These are phyloP conservation scores for Salvelinus namaycush DNA, from an alignment of 2,113 vertebrate species.

Conservation along the genomic window DNA sequence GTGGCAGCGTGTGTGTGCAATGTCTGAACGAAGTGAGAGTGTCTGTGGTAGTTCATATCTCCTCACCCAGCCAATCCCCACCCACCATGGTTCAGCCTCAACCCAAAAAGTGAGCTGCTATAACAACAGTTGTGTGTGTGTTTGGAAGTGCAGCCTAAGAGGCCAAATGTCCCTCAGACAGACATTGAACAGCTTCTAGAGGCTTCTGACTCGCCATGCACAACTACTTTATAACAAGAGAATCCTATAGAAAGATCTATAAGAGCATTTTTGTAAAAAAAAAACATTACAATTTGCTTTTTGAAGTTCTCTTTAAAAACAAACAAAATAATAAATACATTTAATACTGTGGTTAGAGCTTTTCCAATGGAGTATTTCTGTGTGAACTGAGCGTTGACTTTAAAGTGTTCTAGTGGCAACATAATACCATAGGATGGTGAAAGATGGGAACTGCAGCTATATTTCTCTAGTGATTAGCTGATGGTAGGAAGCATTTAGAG, in stretches of 20 bases:
- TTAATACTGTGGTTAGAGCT: conserved; percentile 41
- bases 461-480: not conserved
- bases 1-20: conserved; percentile 6
- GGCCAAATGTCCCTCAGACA: not conserved
- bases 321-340: conserved; percentile 45
- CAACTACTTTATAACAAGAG: conserved; percentile 45
- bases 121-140: conserved; percentile 14
- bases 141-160: conserved; percentile 39
- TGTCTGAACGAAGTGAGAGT: not conserved
- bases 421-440: not conserved
- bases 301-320: conserved; percentile 40
- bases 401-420: not conserved
- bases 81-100: not conserved
- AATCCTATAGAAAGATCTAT: conserved; percentile 26
- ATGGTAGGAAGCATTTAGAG: not conserved
- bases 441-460: not conserved
- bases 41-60: not conserved
- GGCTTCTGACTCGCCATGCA: conserved; percentile 31
- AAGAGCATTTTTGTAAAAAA: conserved; percentile 51
- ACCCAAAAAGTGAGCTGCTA: not conserved
- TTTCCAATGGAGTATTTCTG: not conserved
- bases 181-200: not conserved
- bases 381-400: not conserved
- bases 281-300: conserved; percentile 47
- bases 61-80: not conserved